Base-by-base conservation (phyloP, 2,113 vertebrate species). In the Conger conger region DNA sequence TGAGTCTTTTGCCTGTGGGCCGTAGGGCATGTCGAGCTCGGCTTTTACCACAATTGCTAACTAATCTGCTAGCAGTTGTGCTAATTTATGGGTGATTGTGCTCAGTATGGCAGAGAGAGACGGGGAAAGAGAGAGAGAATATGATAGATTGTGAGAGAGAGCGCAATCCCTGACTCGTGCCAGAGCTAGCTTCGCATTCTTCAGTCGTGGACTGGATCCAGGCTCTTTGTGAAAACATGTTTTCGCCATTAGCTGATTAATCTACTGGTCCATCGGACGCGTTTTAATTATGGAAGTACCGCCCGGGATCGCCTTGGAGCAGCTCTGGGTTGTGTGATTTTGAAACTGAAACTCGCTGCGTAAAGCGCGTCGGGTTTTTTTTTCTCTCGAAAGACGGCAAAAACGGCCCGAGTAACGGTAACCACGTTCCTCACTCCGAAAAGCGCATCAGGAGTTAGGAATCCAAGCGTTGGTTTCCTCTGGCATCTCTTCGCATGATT, bases 161-260 rank as follows among this genome's bases (percentile, higher is more conserved):
- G 27, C 7, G 27, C 68, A 33, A 13, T 73, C n/a, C 68, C n/a
- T 33, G n/a, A 63, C 18, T 63, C 4, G 3, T 27, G 68, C 27
- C 20, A 73, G 68, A 27, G n/a, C 68, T 30, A 73, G 68, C 68
- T 73, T 33, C 13, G 68, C 3, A 9, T 1, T n/a, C n/a, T 18
- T 68, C 9, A 3, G 27, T n/a, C 3, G 60, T 73, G 68, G 68
- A 18, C 9, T 73, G 27, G n/a, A 23, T n/a, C 68, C 68, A 73
- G 7, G 1, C 68, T 73, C 68, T 73, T 8, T 50, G 68, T 30
- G 11, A 73, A 33, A 73, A 73, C 68, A 73, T 33, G 68, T 30
- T 73, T 73, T 73, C 1, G 6, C 68, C 68, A 73, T 73, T 73
- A 73, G 68, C n/a, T 73, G 68, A 73, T 73, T 73, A 73, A 73